phyloP scores from a whole-genome alignment of 1,140 invertebrate species.

The Drosophila neocordata region DNA sequence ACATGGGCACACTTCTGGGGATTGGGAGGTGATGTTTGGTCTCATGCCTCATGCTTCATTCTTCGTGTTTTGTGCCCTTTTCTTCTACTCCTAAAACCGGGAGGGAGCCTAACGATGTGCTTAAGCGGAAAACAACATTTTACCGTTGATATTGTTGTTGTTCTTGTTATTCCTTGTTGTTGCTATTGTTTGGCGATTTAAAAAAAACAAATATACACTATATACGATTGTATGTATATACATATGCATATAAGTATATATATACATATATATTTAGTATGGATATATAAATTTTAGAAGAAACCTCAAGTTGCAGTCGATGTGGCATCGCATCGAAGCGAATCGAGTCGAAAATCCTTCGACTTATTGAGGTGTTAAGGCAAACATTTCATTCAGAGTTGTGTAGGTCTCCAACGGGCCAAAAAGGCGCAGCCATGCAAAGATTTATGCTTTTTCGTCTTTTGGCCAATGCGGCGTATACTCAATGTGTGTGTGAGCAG shows the following conservation, averaged over 20 bases:
- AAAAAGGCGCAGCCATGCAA: not conserved
- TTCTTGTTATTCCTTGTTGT: not conserved
- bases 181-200: slow-evolving; percentile 43
- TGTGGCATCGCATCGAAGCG: slow-evolving; percentile 9
- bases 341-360: slow-evolving; percentile 24
- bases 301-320: slow-evolving; percentile 16
- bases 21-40: slow-evolving; percentile 15
- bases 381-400: slow-evolving; percentile 38
- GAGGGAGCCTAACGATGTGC: slow-evolving; percentile 63
- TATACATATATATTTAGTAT: slow-evolving; percentile 9
- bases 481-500: slow-evolving; percentile 13
- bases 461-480: slow-evolving; percentile 35
- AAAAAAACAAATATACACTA: slow-evolving; percentile 11
- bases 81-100: slow-evolving; percentile 14
- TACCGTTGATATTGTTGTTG: slow-evolving; percentile 40
- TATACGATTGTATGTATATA: not conserved
- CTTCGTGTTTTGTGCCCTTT: not conserved
- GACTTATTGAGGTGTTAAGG: slow-evolving; percentile 67
- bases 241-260: slow-evolving; percentile 17
- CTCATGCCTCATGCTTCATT: slow-evolving; percentile 19
- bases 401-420: not conserved
- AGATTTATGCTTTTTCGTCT: slow-evolving; percentile 15
- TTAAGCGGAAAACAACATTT: slow-evolving; percentile 76
- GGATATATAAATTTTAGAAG: slow-evolving; percentile 35
- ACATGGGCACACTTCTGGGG: slow-evolving; percentile 43